A percentile compares a stretch with the other conserved stretches of the same genome.
Evolutionary conservation across 2,888 invertebrate species (phyloP).

Genomic region (Nephrocerus scutellatus): DNA sequence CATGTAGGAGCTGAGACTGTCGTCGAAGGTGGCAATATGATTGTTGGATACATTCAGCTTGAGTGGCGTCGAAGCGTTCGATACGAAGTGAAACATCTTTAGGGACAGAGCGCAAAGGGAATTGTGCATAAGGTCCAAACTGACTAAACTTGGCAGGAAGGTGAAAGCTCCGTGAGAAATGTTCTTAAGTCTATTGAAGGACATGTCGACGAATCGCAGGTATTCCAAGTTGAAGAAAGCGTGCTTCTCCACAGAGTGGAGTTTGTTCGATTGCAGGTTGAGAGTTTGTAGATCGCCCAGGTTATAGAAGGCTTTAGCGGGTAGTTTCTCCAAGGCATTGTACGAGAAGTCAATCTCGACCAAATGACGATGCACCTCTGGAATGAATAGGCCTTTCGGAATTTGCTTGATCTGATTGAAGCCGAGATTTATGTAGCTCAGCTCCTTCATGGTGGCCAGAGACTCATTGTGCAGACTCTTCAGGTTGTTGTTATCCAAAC

Average conservation of each 20-base stretch:
- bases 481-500: constrained; percentile 82
- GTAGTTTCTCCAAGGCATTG: constrained; percentile 66
- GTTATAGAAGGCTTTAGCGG: constrained; percentile 63
- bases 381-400: constrained; percentile 61
- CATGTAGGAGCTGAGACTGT: constrained; percentile 47
- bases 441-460: constrained; percentile 59
- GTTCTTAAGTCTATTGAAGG: constrained; percentile 69
- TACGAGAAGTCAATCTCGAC: constrained; percentile 75
- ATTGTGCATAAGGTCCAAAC: constrained; percentile 75
- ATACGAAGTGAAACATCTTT: constrained; percentile 62
- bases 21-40: constrained; percentile 43
- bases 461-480: constrained; percentile 65
- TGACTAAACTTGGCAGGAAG: constrained; percentile 67
- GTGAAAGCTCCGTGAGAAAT: constrained; percentile 68
- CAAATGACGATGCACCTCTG: constrained; percentile 63
- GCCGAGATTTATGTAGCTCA: constrained; percentile 78
- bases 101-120: constrained; percentile 62
- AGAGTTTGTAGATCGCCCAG: constrained; percentile 68
- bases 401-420: constrained; percentile 72
- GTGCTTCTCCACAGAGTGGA: constrained; percentile 61
- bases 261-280: constrained; percentile 71
- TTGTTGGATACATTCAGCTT: constrained; percentile 72
- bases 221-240: constrained; percentile 72
- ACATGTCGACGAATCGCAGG: constrained; percentile 73
- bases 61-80: constrained; percentile 58